phyloP scores from a whole-genome alignment of 2,113 vertebrate species.

The Ptilonorhynchus violaceus region DNA sequence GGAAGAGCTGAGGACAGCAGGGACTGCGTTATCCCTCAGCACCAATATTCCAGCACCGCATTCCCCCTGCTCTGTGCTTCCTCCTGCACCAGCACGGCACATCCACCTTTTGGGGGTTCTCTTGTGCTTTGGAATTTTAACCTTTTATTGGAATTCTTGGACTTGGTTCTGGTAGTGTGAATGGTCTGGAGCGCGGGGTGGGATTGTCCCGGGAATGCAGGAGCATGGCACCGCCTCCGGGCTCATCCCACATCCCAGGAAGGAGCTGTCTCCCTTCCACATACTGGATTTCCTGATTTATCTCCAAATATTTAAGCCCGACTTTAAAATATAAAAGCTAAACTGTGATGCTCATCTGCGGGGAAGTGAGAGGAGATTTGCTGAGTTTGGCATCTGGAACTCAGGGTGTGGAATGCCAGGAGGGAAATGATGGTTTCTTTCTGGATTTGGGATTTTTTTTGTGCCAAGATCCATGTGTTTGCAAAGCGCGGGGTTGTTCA shows the following conservation, averaged over 20 bases:
- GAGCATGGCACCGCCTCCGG: not conserved
- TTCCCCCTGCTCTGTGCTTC: not conserved
- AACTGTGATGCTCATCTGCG: accelerated
- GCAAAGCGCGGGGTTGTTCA: accelerated
- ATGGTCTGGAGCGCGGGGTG: accelerated
- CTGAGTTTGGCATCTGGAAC: not conserved
- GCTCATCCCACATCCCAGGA: accelerated
- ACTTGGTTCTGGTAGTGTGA: not conserved
- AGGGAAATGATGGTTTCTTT: not conserved
- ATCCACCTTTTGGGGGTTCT: accelerated
- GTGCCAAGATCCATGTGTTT: accelerated
- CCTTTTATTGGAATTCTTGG: not conserved
- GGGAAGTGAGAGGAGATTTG: not conserved
- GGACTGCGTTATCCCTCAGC: accelerated
- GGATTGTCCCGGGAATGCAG: not conserved
- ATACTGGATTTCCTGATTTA: accelerated
- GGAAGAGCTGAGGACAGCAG: not conserved
- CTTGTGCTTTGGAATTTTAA: not conserved
- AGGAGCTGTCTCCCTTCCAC: not conserved
- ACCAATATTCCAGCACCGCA: accelerated
- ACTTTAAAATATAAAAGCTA: accelerated
- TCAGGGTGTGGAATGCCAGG: not conserved
- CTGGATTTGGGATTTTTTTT: not conserved
- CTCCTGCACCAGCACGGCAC: not conserved
- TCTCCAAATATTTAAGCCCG: not conserved